Evolutionary conservation across 1,140 invertebrate species (phyloP).

Genomic region (Drosophila novamexicana): DNA sequence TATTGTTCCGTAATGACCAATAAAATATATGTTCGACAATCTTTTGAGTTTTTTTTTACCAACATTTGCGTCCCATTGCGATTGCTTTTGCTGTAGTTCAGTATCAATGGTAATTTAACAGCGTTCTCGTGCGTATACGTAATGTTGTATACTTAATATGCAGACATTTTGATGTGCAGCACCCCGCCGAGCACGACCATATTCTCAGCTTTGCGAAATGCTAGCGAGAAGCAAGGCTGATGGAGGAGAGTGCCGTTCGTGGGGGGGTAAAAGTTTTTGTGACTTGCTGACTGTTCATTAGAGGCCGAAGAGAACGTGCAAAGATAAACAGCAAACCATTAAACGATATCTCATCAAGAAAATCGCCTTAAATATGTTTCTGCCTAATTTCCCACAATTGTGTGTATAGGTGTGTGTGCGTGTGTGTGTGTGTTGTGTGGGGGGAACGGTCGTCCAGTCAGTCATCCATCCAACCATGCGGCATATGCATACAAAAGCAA

Average conservation of each 20-base stretch:
- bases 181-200: conserved; percentile 21
- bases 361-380: conserved; percentile 76
- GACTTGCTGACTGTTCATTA: conserved; percentile 52
- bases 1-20: conserved; percentile 19
- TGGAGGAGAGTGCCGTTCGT: too few relatives aligned
- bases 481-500: conserved; percentile 68
- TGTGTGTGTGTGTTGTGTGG: conserved; percentile 15
- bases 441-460: conserved; percentile 18
- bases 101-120: conserved; percentile 35
- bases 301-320: conserved; percentile 36
- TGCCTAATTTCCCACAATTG: conserved; percentile 70
- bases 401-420: conserved; percentile 16
- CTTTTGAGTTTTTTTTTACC: neutral
- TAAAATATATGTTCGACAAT: conserved; percentile 2
- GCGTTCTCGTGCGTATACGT: conserved; percentile 31
- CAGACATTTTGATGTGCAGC: conserved; percentile 33
- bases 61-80: conserved; percentile 35
- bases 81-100: neutral
- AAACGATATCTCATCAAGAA: conserved; percentile 69
- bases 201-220: conserved; percentile 8
- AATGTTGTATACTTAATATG: conserved; percentile 49
- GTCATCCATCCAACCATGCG: conserved; percentile 37
- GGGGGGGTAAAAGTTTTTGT: conserved; percentile 21
- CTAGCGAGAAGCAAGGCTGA: neutral
- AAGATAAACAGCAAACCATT: conserved; percentile 63